Evolutionary conservation across 2,113 vertebrate species (phyloP), one percentile per base, ranked within the genome.

Genomic region (Chrysemys picta): DNA sequence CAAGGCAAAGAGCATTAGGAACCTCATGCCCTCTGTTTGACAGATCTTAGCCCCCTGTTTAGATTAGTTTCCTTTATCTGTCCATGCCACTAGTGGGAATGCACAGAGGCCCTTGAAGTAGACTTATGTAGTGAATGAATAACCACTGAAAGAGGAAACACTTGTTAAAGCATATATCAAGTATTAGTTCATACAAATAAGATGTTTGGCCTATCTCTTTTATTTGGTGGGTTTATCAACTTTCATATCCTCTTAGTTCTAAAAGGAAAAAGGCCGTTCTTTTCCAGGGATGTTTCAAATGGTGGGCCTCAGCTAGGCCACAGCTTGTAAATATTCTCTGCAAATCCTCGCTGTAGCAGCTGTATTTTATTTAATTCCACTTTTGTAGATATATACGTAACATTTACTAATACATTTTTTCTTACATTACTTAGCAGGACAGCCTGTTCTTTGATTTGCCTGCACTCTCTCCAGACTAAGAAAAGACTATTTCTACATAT

Each of bases 401-500:
- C 31, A 65, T 90, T 82, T 17, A 84, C 76, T 84, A 62, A 69
- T 72, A 87, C 56, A 22, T 14, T 88, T 92, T 84, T 84, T 80
- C 89, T 85, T 80, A 38, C 3, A 0, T 89, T 87, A 94, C 31
- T 82, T 94, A 56, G 76, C 38, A 94, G 17, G 5, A 82, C 54
- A 91, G 45, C 81, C 50, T 89, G 84, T 80, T 93, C 80, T 84
- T 91, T 90, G 62, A 65, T 19, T 4, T n/a, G 27, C 69, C 84
- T 93, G 84, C 75, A 75, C 93, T 87, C 76, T 79, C 86, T 84
- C 82, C 31, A 35, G 31, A 65, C 14, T 90, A 49, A 85, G 94
- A 91, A 89, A 35, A 95, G 82, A 82, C 80, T 87, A 89, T 89
- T 96, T 56, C 80, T 90, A 35, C 31, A 65, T 31, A 65, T 65